Base-by-base conservation (phyloP, 2,113 vertebrate genomes). In the Megaceryle torquata region DNA sequence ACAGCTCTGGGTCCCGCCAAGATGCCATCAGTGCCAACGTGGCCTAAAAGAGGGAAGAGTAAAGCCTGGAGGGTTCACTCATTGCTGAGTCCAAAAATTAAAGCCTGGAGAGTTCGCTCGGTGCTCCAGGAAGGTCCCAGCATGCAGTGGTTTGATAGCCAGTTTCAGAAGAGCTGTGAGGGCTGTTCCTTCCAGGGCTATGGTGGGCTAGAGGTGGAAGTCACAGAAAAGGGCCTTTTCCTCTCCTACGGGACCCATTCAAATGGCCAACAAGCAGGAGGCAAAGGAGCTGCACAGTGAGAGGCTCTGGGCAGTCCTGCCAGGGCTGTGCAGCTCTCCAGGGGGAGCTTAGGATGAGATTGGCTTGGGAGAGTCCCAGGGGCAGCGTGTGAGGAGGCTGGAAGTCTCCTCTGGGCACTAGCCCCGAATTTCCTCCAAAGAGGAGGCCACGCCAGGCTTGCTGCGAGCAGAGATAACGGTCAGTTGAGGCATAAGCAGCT, bases 321-420 rank as follows among this genome's bases (percentile, higher is more conserved):
- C 26, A 1, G 2, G 10, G n/a, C 19, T 20, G 6, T 13, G 4
- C 50, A 13, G 1, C 19, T 57, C 28, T 19, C 18, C 11, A 8
- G 31, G 8, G 53, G 7, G 35, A 18, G 26, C 26, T 53, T 53
- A 5, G 76, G 50, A 29, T 28, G 67, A 39, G 59, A 5, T 46
- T 9, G 81, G 31, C 54, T 25, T 28, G 41, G 46, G 41, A 24
- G 64, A 37, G 17, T 15, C 87, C 64, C 41, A 3, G 22, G 77
- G 69, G 28, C 41, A 48, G 1, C 33, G 1, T 24, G 1, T 1
- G 0, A 33, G 72, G 82, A 51, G 26, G 1, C 5, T 33, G 48
- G 7, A 53, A n/a, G 71, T 76, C 50, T 39, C 43, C 39, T 11
- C 0, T 4, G n/a, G 57, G 8, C 71, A 10, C 21, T 16, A 25